Evolutionary conservation across 2,888 invertebrate species (phyloP), one percentile per base, ranked within the genome.

Genomic region (Eudasyphora cyanicolor): DNA sequence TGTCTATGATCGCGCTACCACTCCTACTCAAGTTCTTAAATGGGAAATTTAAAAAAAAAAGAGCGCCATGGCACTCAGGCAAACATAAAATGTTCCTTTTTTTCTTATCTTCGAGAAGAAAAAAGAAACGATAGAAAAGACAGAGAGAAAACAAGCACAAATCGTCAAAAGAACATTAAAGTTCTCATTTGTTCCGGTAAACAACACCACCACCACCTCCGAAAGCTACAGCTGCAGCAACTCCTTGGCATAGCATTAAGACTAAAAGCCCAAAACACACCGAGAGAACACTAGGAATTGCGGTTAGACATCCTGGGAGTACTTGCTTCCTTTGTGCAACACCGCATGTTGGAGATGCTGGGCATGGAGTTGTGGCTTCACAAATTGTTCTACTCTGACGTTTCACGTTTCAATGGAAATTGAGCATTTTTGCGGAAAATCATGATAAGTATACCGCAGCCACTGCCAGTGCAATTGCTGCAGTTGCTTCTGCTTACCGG

Each of bases 151-250:
- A 24, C 27, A 24, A 27, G 14, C 17, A 24, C 27, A 24, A 27
- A 6, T 35, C 42, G 67, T 67, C 42, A 42, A 42, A 67, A 67
- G 38, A 67, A 67, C 67, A 38, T 67, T 67, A 67, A 67, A 67
- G 67, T 67, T 67, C 42, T 67, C 67, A 67, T 67, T 67, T 67
- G 67, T 67, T 67, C 67, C 67, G 67, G 67, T 67, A 67, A 67
- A 67, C 42, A 67, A 67, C 38, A 67, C 21, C 67, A 21, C 1
- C 35, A 10, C 8, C 8, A 19, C 21, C 19, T n/a, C 5, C 35
- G 62, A 62, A 62, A 1, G 17, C 62, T 6, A n/a, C 62, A 38
- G 32, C 32, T 5, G 62, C 8, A 24, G 12, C 12, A 67, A 19
- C 67, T n/a, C n/a, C n/a, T n/a, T n/a, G n/a, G 24, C 67, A 67